A percentile compares a stretch with the other conserved stretches of the same genome.
These are phyloP conservation scores for Nemotelus nigrinus DNA, from an alignment of 2,888 invertebrate genomes.

Conservation along the genomic window DNA sequence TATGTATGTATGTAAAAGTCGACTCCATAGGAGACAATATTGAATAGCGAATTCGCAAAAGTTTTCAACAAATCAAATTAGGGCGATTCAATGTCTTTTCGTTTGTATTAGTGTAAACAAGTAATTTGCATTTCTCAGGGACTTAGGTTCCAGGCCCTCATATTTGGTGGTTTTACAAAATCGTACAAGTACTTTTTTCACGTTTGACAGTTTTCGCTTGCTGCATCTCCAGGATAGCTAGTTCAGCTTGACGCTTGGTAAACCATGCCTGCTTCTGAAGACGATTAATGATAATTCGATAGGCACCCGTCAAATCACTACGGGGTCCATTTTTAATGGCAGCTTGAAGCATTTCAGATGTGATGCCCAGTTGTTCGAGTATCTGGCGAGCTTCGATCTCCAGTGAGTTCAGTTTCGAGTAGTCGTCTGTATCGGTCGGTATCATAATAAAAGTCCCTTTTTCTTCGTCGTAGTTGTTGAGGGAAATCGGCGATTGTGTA, in stretches of 20 bases:
- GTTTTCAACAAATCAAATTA: background rate
- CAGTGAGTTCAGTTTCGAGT: conserved; percentile 60
- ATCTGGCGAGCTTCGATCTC: conserved; percentile 68
- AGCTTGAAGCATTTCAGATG: conserved; percentile 68
- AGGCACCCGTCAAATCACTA: conserved; percentile 75
- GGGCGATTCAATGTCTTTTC: background rate
- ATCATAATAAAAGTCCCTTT: conserved; percentile 65
- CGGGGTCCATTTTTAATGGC: conserved; percentile 70
- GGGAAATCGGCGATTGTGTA: conserved; percentile 13
- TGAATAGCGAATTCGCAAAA: background rate
- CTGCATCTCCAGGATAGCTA: conserved; percentile 37
- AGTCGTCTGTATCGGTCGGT: conserved; percentile 63
- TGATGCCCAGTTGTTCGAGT: conserved; percentile 70
- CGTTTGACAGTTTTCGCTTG: conserved; percentile 41
- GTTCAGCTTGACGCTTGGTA: conserved; percentile 61
- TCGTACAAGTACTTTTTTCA: conserved; percentile 43
- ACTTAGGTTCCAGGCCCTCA: background rate
- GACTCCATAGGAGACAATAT: conserved; percentile 46
- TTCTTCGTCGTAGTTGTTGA: conserved; percentile 63
- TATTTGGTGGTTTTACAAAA: conserved; percentile 45
- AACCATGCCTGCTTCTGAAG: conserved; percentile 65
- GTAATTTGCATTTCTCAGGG: too few relatives aligned
- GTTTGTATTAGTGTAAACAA: too few relatives aligned
- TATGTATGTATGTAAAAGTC: background rate
- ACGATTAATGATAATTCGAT: conserved; percentile 74